phyloP scores from a whole-genome alignment of 2,888 invertebrate species.

The Plebejus melissa region DNA sequence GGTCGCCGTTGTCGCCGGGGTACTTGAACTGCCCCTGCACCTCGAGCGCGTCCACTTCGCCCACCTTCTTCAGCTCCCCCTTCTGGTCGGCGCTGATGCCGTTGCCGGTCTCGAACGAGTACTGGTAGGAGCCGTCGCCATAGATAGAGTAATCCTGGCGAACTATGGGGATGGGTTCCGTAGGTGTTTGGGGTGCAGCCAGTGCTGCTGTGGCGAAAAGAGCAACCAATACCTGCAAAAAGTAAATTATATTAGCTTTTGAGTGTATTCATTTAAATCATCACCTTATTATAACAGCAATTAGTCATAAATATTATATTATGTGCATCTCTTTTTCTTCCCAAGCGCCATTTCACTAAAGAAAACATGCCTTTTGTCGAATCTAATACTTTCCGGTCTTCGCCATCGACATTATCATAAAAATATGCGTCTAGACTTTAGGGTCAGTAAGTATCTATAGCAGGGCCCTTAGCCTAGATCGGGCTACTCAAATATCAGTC shows the following conservation, averaged over 20 bases:
- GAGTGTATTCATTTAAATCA: neutral
- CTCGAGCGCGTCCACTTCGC: conserved; percentile 73
- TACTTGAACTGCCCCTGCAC: conserved; percentile 84
- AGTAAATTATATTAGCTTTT: neutral
- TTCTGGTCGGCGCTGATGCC: conserved; percentile 81
- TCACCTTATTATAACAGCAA: no score
- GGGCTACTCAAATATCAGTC: neutral
- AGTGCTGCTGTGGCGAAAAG: conserved; percentile 56
- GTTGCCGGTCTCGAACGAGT: conserved; percentile 82
- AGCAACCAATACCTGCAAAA: conserved; percentile 60
- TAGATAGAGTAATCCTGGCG: conserved; percentile 78
- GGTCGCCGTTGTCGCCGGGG: conserved; percentile 82
- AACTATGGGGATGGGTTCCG: conserved; percentile 74
- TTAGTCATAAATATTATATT: no score
- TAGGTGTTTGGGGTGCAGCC: conserved; percentile 61
- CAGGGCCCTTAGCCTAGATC: conserved; percentile 20
- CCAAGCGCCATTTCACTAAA: neutral
- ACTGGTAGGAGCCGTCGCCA: conserved; percentile 81
- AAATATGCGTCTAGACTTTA: neutral
- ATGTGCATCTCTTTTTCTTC: no score
- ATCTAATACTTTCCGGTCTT: neutral
- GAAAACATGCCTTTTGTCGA: neutral
- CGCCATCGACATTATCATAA: neutral
- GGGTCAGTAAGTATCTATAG: neutral
- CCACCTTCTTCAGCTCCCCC: conserved; percentile 79